These are phyloP conservation scores for Aphelenchoides fujianensis DNA, from an alignment of 1,140 invertebrate genomes.

Conservation along the genomic window DNA sequence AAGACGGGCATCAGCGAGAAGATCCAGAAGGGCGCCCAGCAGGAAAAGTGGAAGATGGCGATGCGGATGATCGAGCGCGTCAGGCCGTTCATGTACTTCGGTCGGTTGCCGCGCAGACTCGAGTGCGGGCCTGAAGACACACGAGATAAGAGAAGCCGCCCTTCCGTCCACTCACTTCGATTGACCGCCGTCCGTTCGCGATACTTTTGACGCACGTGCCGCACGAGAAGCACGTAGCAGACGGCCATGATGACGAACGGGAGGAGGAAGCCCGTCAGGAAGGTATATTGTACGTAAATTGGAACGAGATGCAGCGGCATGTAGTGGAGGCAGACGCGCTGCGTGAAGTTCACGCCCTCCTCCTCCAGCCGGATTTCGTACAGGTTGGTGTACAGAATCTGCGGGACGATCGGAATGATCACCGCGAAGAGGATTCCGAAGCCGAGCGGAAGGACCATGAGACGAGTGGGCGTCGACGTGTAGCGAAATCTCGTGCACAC, in stretches of 20 bases:
- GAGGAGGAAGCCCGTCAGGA: conserved; percentile 24
- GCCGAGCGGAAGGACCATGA: conserved; percentile 22
- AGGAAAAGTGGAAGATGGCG: conserved; percentile 29
- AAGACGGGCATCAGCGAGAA: conserved; percentile 19
- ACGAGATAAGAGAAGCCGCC: conserved; percentile 20
- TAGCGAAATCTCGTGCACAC: conserved; percentile 29
- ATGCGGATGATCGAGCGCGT: conserved; percentile 31
- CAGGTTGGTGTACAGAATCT: conserved; percentile 22
- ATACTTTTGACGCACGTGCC: conserved; percentile 27
- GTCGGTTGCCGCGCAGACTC: background rate
- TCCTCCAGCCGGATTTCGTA: background rate
- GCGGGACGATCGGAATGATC: conserved; percentile 27
- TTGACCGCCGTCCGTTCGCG: conserved; percentile 26
- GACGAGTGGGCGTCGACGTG: conserved; percentile 18
- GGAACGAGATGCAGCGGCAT: background rate
- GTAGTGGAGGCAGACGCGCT: conserved; percentile 14
- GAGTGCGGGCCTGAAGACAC: too few relatives aligned
- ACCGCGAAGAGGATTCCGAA: conserved; percentile 26
- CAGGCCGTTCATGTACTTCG: conserved; percentile 31
- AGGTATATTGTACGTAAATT: conserved; percentile 24
- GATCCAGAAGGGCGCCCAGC: conserved; percentile 34
- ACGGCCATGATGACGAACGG: conserved; percentile 27
- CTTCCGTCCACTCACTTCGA: conserved; percentile 22
- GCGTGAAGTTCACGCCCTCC: background rate
- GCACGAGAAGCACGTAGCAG: conserved; percentile 29